phyloP scores from a whole-genome alignment of 2,888 invertebrate genomes.

The Macaria notata region DNA sequence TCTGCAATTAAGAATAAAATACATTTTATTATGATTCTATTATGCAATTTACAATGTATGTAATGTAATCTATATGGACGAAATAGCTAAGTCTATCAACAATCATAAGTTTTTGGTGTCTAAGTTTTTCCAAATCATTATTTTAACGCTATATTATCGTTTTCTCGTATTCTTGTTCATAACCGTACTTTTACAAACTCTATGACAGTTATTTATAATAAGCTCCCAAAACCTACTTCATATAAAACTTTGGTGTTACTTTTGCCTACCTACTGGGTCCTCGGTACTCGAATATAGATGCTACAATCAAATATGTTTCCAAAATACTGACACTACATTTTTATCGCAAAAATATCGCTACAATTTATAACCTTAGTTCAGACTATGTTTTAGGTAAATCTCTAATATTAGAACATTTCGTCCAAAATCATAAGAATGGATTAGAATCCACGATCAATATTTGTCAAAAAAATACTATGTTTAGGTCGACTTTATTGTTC shows the following conservation, averaged over 20 bases:
- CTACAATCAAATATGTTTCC: slow-evolving; percentile 68
- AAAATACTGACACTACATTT: slow-evolving; percentile 75
- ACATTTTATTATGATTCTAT: neutral
- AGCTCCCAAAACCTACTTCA: slow-evolving; percentile 65
- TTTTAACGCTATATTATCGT: slow-evolving; percentile 31
- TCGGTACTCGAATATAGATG: slow-evolving; percentile 49
- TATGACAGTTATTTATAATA: slow-evolving; percentile 49
- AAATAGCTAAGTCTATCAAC: slow-evolving; percentile 63
- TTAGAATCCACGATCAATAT: slow-evolving; percentile 46
- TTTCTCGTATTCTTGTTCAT: slow-evolving; percentile 34
- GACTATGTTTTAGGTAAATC: slow-evolving; percentile 49
- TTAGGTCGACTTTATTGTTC: slow-evolving; percentile 71
- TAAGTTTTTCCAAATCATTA: slow-evolving; percentile 33
- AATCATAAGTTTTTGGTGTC: slow-evolving; percentile 44
- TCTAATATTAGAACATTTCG: slow-evolving; percentile 46
- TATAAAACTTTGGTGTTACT: slow-evolving; percentile 75
- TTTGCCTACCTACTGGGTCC: slow-evolving; percentile 75
- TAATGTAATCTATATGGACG: slow-evolving; percentile 52
- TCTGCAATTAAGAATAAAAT: slow-evolving; percentile 26
- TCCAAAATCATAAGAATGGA: slow-evolving; percentile 43
- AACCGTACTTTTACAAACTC: slow-evolving; percentile 27
- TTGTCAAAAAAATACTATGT: slow-evolving; percentile 61
- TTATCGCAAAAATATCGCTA: slow-evolving; percentile 73
- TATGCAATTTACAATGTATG: slow-evolving; percentile 23
- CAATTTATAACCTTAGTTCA: slow-evolving; percentile 61